Evolutionary conservation across 2,797 vertebrate genomes (phyloP).

Genomic region (Macropus fuliginosus): DNA sequence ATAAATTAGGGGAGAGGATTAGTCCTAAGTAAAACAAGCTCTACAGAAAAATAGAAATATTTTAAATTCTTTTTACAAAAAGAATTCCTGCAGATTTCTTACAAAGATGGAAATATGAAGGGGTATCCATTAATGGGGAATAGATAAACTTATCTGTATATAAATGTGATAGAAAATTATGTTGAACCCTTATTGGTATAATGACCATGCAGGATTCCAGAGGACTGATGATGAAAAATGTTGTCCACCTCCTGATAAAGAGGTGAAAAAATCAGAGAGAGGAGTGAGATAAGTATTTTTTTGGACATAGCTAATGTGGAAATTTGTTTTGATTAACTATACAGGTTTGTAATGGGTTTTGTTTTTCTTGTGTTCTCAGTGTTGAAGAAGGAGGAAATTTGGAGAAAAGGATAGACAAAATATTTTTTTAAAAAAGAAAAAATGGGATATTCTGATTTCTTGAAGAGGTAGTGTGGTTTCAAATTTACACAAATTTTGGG

Average conservation of each 20-base stretch:
- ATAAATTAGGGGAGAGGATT: background rate
- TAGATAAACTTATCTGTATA: background rate
- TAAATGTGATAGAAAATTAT: background rate
- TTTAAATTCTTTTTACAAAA: background rate
- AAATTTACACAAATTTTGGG: background rate
- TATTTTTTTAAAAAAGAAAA: background rate
- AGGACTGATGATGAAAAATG: background rate
- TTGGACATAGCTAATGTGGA: background rate
- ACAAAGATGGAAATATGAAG: background rate
- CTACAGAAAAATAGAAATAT: background rate
- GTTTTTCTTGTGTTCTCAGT: background rate
- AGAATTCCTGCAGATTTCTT: background rate
- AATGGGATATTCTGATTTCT: background rate
- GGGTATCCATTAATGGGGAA: background rate
- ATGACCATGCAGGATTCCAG: background rate
- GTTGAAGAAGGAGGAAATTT: background rate
- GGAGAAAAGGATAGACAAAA: background rate
- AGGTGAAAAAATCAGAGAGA: background rate
- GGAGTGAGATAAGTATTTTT: background rate
- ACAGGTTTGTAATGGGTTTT: background rate
- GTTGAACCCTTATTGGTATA: background rate
- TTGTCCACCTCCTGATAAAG: background rate
- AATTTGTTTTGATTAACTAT: background rate
- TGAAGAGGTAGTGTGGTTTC: background rate
- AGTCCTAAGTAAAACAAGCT: background rate